These are phyloP conservation scores for Selenia dentaria DNA, from an alignment of 2,888 invertebrate genomes.

Conservation along the genomic window DNA sequence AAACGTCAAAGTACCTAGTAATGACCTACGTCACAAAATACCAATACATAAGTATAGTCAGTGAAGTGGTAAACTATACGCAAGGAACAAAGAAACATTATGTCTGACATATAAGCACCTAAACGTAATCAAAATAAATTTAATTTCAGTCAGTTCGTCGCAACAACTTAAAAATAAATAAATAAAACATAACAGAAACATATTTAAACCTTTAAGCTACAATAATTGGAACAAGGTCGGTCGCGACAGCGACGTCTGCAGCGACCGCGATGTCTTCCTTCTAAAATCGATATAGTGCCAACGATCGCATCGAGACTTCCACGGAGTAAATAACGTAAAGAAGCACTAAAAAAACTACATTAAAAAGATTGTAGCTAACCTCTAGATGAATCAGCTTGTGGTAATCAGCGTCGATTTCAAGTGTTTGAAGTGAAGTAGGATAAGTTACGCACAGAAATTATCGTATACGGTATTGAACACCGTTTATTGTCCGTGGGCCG, in stretches of 20 bases:
- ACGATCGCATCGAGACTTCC: slow-evolving; percentile 42
- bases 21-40: too few species aligned
- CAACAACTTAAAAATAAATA: neutral
- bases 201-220: slow-evolving; percentile 21
- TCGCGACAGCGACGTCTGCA: slow-evolving; percentile 51
- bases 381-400: slow-evolving; percentile 72
- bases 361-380: slow-evolving; percentile 45
- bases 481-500: slow-evolving; percentile 51
- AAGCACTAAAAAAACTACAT: slow-evolving; percentile 38
- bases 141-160: too few species aligned
- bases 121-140: too few species aligned
- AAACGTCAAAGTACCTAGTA: too few species aligned
- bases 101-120: too few species aligned
- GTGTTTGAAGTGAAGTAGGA: neutral
- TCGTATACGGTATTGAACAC: slow-evolving; percentile 35
- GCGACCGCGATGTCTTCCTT: slow-evolving; percentile 62
- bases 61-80: too few species aligned
- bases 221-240: slow-evolving; percentile 76
- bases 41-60: too few species aligned
- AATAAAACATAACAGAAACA: slow-evolving; percentile 33
- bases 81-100: too few species aligned
- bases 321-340: slow-evolving; percentile 35
- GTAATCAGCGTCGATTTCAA: slow-evolving; percentile 29
- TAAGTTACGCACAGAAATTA: slow-evolving; percentile 26
- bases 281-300: slow-evolving; percentile 73